Conservation (phyloP, 2,888 invertebrate genomes). For the Drosophila flavopinicola region DNA sequence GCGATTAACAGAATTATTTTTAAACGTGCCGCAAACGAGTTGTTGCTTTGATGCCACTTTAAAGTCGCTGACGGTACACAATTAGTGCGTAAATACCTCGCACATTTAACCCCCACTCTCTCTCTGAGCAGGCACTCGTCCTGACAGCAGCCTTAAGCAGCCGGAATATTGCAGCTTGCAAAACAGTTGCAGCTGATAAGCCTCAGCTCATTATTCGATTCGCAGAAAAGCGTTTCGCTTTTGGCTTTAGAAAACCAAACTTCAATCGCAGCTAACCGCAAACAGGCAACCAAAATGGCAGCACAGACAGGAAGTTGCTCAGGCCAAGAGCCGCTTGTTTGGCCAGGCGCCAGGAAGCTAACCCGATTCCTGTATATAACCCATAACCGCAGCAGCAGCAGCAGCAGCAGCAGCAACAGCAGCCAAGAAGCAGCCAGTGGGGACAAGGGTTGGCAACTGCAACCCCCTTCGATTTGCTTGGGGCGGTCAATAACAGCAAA, state of each 20-base stretch:
- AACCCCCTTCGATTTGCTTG: slow-evolving; percentile 58
- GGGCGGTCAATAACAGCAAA: slow-evolving; percentile 77
- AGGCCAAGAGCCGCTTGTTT: slow-evolving; percentile 18
- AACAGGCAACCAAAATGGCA: slow-evolving; percentile 56
- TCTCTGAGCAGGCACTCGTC: slow-evolving; percentile 3
- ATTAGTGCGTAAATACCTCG: slow-evolving; percentile 41
- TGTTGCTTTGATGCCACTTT: slow-evolving; percentile 69
- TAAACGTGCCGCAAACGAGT: slow-evolving; percentile 58
- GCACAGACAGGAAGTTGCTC: slow-evolving; percentile 50
- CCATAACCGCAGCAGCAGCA: slow-evolving; percentile 63
- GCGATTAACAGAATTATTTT: slow-evolving; percentile 69
- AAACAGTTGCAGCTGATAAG: slow-evolving; percentile 12
- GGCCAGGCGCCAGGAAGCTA: slow-evolving; percentile 44
- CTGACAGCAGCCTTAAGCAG: slow-evolving; percentile 8
- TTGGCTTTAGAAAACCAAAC: slow-evolving; percentile 62
- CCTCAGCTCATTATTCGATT: slow-evolving; percentile 14
- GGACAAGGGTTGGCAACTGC: slow-evolving; percentile 8
- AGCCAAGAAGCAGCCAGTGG: slow-evolving; percentile 16
- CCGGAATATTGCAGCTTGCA: slow-evolving; percentile 1
- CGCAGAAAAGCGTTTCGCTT: slow-evolving; percentile 7
- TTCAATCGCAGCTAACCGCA: slow-evolving; percentile 67
- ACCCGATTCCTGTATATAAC: slow-evolving; percentile 45
- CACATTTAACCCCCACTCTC: fast-evolving
- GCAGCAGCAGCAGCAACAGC: slow-evolving; percentile 14
- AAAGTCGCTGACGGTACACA: slow-evolving; percentile 59